A percentile compares a stretch with the other conserved stretches of the same genome.
Evolutionary conservation across 1,140 invertebrate species (phyloP).

Genomic region (Sycophaga agraensis): DNA sequence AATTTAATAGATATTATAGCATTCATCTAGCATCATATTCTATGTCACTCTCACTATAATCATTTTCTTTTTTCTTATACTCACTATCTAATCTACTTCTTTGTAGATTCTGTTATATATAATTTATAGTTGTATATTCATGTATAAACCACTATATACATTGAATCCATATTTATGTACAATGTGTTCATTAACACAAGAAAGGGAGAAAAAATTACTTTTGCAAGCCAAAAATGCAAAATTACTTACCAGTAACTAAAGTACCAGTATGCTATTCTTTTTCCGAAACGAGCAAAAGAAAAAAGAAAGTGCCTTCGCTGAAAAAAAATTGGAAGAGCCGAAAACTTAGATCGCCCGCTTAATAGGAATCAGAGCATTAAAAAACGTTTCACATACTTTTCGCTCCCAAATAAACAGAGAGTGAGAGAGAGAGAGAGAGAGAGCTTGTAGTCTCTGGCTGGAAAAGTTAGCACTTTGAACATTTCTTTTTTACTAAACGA

Average conservation of each 20-base stretch:
- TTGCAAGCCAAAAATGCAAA: too few relatives aligned
- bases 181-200: neutral
- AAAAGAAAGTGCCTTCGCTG: conserved; percentile 21
- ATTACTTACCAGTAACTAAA: too few relatives aligned
- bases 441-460: neutral
- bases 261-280: too few relatives aligned
- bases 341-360: conserved; percentile 3
- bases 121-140: conserved; percentile 29
- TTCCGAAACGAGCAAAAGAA: conserved; percentile 10
- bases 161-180: conserved; percentile 10
- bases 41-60: conserved; percentile 4
- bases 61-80: conserved; percentile 14
- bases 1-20: conserved; percentile 31
- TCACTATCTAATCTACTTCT: conserved; percentile 9
- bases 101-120: conserved; percentile 16
- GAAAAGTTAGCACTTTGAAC: neutral
- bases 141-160: conserved; percentile 31
- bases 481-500: neutral
- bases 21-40: conserved; percentile 12
- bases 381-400: too few relatives aligned
- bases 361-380: neutral
- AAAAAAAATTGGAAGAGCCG: neutral
- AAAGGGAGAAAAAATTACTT: conserved; percentile 5
- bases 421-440: neutral
- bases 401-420: neutral